phyloP scores from a whole-genome alignment of 2,797 vertebrate species.

The Momotus momota region DNA sequence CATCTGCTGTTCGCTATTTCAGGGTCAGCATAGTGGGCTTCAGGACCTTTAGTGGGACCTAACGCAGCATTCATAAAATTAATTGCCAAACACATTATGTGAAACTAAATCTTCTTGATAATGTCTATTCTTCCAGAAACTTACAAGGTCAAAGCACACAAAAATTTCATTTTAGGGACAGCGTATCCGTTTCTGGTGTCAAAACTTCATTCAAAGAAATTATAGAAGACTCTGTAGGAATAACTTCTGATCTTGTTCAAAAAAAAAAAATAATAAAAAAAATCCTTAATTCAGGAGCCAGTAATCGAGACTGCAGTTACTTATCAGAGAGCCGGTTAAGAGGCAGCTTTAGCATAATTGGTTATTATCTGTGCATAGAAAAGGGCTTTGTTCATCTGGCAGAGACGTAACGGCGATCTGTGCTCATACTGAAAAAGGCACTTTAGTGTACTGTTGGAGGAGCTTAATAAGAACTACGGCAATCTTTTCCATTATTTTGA shows the following conservation, averaged over 20 bases:
- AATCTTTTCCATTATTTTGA: background rate
- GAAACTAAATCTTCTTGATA: background rate
- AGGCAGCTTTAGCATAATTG: background rate
- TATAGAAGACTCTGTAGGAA: background rate
- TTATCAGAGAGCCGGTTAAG: background rate
- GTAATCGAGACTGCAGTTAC: background rate
- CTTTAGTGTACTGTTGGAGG: background rate
- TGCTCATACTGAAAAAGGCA: background rate
- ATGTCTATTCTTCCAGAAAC: background rate
- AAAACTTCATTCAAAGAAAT: background rate
- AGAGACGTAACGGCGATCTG: background rate
- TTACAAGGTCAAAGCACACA: fast-evolving
- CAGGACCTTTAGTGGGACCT: background rate
- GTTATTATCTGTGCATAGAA: background rate
- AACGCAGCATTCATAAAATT: background rate
- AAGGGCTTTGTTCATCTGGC: background rate
- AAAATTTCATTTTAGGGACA: background rate
- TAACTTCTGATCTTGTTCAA: background rate
- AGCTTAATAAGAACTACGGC: background rate
- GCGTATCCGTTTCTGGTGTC: background rate
- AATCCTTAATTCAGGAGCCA: background rate
- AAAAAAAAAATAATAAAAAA: background rate
- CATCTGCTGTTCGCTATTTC: background rate
- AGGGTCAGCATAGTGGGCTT: background rate
- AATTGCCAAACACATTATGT: background rate